Conservation (phyloP, 2,113 vertebrate species). For the Empidonax alnorum region DNA sequence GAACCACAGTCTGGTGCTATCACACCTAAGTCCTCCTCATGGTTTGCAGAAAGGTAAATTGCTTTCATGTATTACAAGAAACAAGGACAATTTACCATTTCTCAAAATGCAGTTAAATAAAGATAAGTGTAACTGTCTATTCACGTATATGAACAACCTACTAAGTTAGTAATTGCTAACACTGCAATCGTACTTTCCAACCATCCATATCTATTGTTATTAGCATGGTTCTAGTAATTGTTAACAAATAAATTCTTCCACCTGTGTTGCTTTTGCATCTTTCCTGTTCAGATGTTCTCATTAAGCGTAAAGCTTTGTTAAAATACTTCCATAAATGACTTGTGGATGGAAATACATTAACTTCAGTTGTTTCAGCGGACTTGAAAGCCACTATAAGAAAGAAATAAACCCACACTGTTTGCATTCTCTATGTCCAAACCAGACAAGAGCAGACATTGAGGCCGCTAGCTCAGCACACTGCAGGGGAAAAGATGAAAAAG, state of each 20-base stretch:
- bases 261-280: not conserved
- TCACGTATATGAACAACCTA: not conserved
- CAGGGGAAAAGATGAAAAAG: not conserved
- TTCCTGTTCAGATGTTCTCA: not conserved
- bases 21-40: not conserved
- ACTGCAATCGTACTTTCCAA: not conserved
- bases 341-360: not conserved
- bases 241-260: not conserved
- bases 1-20: not conserved
- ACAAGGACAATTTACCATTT: not conserved
- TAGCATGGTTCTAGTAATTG: not conserved
- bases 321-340: not conserved
- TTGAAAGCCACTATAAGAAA: not conserved
- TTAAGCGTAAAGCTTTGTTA: not conserved
- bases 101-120: not conserved
- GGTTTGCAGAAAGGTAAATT: not conserved
- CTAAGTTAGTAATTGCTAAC: not conserved
- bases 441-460: accelerated
- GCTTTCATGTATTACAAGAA: not conserved
- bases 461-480: not conserved
- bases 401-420: not conserved
- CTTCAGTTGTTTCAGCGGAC: not conserved
- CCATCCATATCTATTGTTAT: not conserved
- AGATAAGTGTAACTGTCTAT: not conserved
- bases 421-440: not conserved